These are phyloP conservation scores for Hydrolagus colliei DNA, from an alignment of 2,797 vertebrate species.

Conservation along the genomic window DNA sequence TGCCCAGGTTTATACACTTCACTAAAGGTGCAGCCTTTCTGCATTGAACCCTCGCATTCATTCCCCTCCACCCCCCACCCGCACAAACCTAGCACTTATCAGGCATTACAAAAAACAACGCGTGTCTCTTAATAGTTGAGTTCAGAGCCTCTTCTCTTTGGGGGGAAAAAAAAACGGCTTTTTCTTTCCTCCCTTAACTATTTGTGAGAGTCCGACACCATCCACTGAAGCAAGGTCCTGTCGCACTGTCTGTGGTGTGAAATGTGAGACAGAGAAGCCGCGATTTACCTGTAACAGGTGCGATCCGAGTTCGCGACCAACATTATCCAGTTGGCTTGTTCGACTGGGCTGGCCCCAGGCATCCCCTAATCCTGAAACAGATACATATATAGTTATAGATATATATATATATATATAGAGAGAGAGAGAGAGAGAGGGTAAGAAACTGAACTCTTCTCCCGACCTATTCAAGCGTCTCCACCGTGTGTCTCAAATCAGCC, in stretches of 20 bases:
- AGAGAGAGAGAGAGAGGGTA: slow-evolving; percentile 34
- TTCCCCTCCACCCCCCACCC: too few relatives aligned
- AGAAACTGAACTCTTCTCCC: neutral
- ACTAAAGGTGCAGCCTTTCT: too few relatives aligned
- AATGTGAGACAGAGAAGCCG: neutral
- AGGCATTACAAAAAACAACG: too few relatives aligned
- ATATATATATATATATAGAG: too few relatives aligned
- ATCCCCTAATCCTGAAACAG: slow-evolving; percentile 78
- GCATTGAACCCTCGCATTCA: too few relatives aligned
- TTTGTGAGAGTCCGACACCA: neutral
- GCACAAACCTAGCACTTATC: too few relatives aligned
- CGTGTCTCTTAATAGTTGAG: too few relatives aligned
- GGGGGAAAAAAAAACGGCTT: neutral
- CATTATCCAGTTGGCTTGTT: slow-evolving; percentile 76
- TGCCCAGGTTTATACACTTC: too few relatives aligned
- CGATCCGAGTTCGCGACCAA: slow-evolving; percentile 83
- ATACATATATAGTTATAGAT: too few relatives aligned
- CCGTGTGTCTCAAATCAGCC: too few relatives aligned
- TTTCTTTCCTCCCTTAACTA: neutral
- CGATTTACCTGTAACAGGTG: slow-evolving; percentile 84
- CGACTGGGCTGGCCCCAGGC: slow-evolving; percentile 91
- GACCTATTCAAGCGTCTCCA: too few relatives aligned
- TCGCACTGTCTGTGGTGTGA: neutral
- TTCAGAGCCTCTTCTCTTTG: neutral
- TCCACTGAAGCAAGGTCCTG: too few relatives aligned